Evolutionary conservation across 2,888 invertebrate species (phyloP).

Genomic region (Rapana venosa): DNA sequence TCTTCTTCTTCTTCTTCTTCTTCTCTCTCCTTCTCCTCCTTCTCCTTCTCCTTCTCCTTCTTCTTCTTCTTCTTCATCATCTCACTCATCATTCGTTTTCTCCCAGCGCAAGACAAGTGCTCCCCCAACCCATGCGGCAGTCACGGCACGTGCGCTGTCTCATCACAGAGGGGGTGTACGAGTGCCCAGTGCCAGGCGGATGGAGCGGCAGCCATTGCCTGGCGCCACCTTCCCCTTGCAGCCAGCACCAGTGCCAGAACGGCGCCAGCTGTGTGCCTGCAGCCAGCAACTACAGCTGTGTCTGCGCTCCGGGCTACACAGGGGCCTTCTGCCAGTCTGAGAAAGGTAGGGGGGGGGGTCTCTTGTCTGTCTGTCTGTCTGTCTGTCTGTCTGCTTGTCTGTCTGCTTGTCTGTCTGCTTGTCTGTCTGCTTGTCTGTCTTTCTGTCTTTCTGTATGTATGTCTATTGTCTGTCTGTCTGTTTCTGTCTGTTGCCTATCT

Average conservation of each 20-base stretch:
- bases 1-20: too few species aligned
- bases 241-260: conserved; percentile 23
- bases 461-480: too few species aligned
- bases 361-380: too few species aligned
- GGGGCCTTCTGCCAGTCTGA: neutral
- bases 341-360: neutral
- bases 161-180: conserved; percentile 90
- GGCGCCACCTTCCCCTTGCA: neutral
- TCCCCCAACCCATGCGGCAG: conserved; percentile 86
- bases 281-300: neutral
- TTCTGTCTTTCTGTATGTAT: too few species aligned
- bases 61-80: too few species aligned
- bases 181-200: conserved; percentile 89
- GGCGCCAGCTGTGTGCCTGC: neutral
- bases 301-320: neutral
- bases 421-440: too few species aligned
- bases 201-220: conserved; percentile 87
- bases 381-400: too few species aligned
- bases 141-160: conserved; percentile 89
- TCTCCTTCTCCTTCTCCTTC: too few species aligned
- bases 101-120: conserved; percentile 95
- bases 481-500: too few species aligned
- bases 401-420: too few species aligned
- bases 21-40: too few species aligned
- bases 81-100: too few species aligned